Evolutionary conservation across 2,888 invertebrate genomes (phyloP), one percentile per base, ranked within the genome.

Genomic region (Galeopsomyia nigrocyanea): DNA sequence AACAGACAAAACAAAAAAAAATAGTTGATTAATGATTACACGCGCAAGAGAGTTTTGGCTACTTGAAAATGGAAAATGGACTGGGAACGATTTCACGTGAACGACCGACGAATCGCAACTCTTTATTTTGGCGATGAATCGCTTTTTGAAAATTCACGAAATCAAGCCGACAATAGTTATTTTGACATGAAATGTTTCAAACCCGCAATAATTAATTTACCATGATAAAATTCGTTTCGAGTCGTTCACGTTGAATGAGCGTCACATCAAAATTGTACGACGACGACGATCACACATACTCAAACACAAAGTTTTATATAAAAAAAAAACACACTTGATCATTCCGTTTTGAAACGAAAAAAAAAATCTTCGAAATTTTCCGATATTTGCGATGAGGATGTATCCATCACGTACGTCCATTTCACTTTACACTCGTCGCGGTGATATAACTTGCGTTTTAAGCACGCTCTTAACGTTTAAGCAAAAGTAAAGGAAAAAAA

Each of bases 171-270:
- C 39, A 10, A 26, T 39, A 7, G 39, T 7, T 5, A 39, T 39
- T 39, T 39, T 39, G 7, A 39, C 7, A 39, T 39, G 1, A 7
- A 7, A 10, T n/a, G 51, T 39, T 63, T 26, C 5, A 51, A 21
- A 51, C 47, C 13, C 16, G n/a, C n/a, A n/a, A n/a, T n/a, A 60
- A 19, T 19, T 10, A 47, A 17, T 16, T 68, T 67, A 67, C 61
- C 63, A 75, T 47, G 55, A 51, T 63, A 57, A 49, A 58, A 66
- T 66, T 73, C 76, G 72, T 21, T 62, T 21, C 72, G 76, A 79
- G 80, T 77, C 79, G 79, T 81, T 79, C 80, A 77, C 77, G 76
- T 76, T 79, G 80, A 81, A 81, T 79, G 80, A 81, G 80, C 81
- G 39, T 80, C 78, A 76, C 79, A 80, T 81, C 80, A 81, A 81